Conservation (phyloP, 2,888 invertebrate genomes). For the Ferdinandea cuprea region DNA sequence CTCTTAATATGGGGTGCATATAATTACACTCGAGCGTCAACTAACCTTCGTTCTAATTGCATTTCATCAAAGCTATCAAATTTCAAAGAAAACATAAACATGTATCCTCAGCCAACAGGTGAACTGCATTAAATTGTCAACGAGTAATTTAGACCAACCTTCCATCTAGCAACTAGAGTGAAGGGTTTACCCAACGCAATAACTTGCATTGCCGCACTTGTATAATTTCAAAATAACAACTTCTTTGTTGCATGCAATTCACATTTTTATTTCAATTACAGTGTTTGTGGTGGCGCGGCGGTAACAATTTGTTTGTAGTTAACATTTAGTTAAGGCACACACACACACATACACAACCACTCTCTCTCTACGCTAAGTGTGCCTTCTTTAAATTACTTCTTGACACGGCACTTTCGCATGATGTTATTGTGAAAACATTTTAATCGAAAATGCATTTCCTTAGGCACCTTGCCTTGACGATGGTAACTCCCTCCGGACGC, state of each 20-base stretch:
- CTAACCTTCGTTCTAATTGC: no score
- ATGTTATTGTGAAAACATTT: constrained; percentile 43
- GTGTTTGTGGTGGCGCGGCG: constrained; percentile 28
- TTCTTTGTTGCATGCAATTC: constrained; percentile 5
- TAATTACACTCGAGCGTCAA: no score
- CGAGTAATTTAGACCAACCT: background rate
- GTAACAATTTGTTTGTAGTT: constrained; percentile 63
- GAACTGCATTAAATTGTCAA: background rate
- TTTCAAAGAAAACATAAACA: background rate
- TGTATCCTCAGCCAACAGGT: constrained; percentile 3
- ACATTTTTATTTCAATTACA: constrained; percentile 58
- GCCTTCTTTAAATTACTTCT: constrained; percentile 49
- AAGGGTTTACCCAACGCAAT: background rate
- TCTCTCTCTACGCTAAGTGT: background rate
- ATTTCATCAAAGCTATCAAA: no score
- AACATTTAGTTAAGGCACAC: constrained; percentile 46
- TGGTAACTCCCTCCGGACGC: background rate
- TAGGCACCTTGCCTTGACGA: constrained; percentile 47
- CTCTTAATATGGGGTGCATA: no score
- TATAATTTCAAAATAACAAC: constrained; percentile 6
- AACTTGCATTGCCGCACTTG: background rate
- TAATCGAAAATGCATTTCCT: constrained; percentile 55
- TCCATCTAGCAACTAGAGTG: background rate
- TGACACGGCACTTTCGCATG: constrained; percentile 43
- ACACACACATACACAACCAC: background rate